Conservation (phyloP, 2,113 vertebrate genomes). For the Anas platyrhynchos region DNA sequence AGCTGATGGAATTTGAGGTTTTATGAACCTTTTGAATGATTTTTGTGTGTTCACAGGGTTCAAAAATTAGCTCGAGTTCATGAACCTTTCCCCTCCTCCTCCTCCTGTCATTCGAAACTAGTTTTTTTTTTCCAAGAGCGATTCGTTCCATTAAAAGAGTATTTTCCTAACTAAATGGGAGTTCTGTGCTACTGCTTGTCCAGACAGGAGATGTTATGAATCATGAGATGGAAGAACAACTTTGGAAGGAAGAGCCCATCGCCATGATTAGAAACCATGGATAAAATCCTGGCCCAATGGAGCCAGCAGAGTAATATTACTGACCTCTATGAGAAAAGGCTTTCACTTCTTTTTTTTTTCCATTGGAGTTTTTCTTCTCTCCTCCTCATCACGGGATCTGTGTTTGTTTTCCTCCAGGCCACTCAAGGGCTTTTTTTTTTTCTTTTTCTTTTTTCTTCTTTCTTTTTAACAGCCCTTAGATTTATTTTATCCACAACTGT, state of each 20-base stretch:
- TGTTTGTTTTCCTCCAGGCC: conserved; percentile 47
- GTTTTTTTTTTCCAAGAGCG: background rate
- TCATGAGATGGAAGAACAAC: background rate
- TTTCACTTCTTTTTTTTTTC: background rate
- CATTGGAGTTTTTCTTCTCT: conserved; percentile 19
- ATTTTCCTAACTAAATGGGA: conserved; percentile 24
- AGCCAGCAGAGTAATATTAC: background rate
- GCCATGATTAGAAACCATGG: background rate
- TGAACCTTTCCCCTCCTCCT: background rate
- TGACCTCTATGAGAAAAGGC: background rate
- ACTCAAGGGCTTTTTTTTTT: background rate
- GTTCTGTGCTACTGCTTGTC: conserved; percentile 10
- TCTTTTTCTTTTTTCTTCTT: background rate
- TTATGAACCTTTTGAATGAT: background rate
- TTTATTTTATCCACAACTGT: conserved; percentile 32
- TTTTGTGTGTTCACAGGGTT: background rate
- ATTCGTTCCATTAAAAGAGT: conserved; percentile 16
- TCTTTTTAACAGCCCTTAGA: conserved; percentile 24
- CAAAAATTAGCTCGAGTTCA: background rate
- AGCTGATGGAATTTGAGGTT: conserved; percentile 1
- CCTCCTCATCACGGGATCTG: conserved; percentile 2
- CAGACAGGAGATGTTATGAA: conserved; percentile 15
- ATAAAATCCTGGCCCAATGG: background rate
- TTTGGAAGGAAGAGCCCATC: background rate
- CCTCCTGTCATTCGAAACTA: conserved; percentile 16